phyloP scores from a whole-genome alignment of 2,113 vertebrate species.

The Pluvianellus socialis region DNA sequence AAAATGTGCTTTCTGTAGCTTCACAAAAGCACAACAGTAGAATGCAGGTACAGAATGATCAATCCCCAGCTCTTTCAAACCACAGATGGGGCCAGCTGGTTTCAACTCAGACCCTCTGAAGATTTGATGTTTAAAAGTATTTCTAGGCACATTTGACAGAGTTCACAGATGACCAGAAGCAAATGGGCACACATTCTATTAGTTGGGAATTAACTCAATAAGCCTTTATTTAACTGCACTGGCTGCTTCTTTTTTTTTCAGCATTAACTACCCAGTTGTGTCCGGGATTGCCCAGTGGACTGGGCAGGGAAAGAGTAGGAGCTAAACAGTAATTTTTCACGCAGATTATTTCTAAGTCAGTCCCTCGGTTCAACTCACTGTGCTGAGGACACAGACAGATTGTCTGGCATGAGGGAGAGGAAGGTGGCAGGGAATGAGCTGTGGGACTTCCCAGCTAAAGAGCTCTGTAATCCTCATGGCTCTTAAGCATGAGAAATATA shows the following conservation, averaged over 20 bases:
- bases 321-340: background rate
- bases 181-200: background rate
- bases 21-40: no score
- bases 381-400: background rate
- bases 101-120: background rate
- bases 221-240: background rate
- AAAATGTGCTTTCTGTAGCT: background rate
- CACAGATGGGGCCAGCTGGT: background rate
- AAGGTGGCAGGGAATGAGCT: accelerated
- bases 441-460: background rate
- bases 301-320: background rate
- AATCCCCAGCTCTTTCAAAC: no score
- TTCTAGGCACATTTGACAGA: background rate
- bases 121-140: background rate
- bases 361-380: background rate
- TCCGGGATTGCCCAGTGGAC: background rate
- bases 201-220: background rate
- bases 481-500: background rate
- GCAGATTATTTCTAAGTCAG: background rate
- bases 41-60: no score
- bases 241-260: background rate
- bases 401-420: background rate
- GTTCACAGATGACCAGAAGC: background rate
- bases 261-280: background rate
- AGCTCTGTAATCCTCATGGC: background rate